Percentiles rank a stretch among this genome's conserved stretches.
These are phyloP conservation scores for Myanophis thanlyinensis DNA, from an alignment of 2,113 vertebrate species.

Conservation along the genomic window DNA sequence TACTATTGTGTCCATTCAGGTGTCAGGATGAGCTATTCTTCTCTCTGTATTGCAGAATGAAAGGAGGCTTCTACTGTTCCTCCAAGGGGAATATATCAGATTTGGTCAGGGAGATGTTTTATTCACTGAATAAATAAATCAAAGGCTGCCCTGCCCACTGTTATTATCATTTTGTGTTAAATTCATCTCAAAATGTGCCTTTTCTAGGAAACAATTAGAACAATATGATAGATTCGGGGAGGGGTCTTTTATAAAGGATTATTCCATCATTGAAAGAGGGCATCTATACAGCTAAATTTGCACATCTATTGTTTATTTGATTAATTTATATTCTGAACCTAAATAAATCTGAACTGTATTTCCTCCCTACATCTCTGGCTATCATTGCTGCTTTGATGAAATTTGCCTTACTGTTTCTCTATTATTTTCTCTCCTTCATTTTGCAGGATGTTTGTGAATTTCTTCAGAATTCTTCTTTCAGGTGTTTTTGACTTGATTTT, in stretches of 20 bases:
- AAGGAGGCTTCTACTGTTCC: neutral
- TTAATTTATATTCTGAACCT: neutral
- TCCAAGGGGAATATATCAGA: neutral
- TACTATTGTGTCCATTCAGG: neutral
- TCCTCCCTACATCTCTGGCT: neutral
- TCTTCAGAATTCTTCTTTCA: neutral
- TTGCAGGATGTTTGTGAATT: neutral
- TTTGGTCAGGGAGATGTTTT: neutral
- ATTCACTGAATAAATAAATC: slow-evolving; percentile 1
- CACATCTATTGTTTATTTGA: neutral
- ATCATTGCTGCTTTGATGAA: neutral
- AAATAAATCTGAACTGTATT: neutral
- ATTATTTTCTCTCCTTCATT: neutral
- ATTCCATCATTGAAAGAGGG: neutral
- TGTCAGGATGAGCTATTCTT: neutral
- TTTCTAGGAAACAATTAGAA: neutral
- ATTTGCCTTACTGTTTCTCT: neutral
- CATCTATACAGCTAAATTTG: neutral
- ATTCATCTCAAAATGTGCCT: neutral
- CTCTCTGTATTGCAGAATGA: neutral
- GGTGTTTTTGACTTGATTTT: neutral
- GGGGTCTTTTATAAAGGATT: neutral
- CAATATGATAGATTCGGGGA: neutral
- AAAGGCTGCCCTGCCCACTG: neutral
- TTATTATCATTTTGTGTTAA: neutral